phyloP scores from a whole-genome alignment of 2,888 invertebrate species.

The Troides aeacus region DNA sequence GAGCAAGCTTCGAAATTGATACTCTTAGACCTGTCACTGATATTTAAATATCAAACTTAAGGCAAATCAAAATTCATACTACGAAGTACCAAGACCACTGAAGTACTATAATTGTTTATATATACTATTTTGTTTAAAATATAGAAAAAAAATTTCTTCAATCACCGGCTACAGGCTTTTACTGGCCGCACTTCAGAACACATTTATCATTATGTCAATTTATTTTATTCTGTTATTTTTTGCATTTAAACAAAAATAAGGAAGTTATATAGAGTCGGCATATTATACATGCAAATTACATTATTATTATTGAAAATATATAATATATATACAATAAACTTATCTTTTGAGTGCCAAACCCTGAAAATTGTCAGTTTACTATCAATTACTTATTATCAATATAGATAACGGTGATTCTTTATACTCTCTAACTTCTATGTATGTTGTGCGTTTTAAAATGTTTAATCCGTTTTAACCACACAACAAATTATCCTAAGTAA shows the following conservation, averaged over 20 bases:
- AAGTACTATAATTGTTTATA: neutral
- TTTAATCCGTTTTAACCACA: neutral
- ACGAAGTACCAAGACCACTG: neutral
- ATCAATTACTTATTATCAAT: neutral
- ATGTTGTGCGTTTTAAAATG: neutral
- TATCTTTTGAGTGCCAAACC: conserved; percentile 1
- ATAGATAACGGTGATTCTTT: neutral
- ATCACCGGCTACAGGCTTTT: too few species aligned
- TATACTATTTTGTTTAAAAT: neutral
- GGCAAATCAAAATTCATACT: neutral
- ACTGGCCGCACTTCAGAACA: too few species aligned
- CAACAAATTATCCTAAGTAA: neutral
- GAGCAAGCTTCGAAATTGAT: too few species aligned
- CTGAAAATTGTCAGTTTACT: neutral
- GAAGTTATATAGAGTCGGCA: neutral
- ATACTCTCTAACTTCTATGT: neutral
- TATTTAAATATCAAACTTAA: too few species aligned
- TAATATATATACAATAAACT: neutral
- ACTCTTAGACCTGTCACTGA: too few species aligned
- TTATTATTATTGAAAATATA: conserved; percentile 1
- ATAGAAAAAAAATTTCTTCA: too few species aligned
- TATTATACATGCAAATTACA: neutral
- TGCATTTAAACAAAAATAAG: neutral
- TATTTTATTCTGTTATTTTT: neutral
- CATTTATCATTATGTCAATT: neutral